phyloP scores from a whole-genome alignment of 1,140 invertebrate genomes.

The Drosophila lini region DNA sequence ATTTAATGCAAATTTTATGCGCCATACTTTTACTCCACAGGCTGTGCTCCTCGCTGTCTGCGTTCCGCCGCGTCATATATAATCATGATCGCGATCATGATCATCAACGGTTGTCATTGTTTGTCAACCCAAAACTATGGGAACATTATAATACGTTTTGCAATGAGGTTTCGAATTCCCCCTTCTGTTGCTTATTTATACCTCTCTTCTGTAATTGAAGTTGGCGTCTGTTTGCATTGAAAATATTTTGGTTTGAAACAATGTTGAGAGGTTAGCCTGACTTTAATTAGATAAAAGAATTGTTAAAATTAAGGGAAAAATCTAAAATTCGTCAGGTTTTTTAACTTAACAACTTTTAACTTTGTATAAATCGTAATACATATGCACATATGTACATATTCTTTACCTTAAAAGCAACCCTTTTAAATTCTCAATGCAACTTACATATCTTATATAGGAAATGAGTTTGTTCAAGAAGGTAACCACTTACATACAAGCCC shows the following conservation, averaged over 20 bases:
- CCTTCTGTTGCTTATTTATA: slow-evolving; percentile 24
- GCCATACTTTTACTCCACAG: slow-evolving; percentile 59
- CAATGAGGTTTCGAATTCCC: slow-evolving; percentile 44
- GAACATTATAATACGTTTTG: slow-evolving; percentile 63
- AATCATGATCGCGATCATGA: slow-evolving; percentile 45
- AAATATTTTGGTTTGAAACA: slow-evolving; percentile 12
- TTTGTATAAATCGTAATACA: too few relatives aligned
- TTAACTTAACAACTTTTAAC: background rate
- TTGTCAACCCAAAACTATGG: slow-evolving; percentile 46
- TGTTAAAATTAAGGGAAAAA: background rate
- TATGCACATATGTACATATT: background rate
- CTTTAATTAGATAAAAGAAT: background rate
- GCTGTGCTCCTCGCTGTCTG: slow-evolving; percentile 20
- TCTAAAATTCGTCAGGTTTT: background rate
- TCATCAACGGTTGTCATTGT: slow-evolving; percentile 54
- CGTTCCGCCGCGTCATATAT: slow-evolving; percentile 36
- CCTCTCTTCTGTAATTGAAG: slow-evolving; percentile 36
- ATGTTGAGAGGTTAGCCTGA: background rate
- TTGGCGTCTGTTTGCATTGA: background rate
- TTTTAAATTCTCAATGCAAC: background rate
- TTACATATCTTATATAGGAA: slow-evolving; percentile 9
- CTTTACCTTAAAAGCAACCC: background rate
- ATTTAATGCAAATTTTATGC: slow-evolving; percentile 82
- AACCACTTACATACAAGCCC: background rate
- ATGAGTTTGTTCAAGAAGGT: background rate